These are phyloP conservation scores for Enteromius fasciolatus DNA, from an alignment of 2,797 vertebrate species.

Conservation along the genomic window DNA sequence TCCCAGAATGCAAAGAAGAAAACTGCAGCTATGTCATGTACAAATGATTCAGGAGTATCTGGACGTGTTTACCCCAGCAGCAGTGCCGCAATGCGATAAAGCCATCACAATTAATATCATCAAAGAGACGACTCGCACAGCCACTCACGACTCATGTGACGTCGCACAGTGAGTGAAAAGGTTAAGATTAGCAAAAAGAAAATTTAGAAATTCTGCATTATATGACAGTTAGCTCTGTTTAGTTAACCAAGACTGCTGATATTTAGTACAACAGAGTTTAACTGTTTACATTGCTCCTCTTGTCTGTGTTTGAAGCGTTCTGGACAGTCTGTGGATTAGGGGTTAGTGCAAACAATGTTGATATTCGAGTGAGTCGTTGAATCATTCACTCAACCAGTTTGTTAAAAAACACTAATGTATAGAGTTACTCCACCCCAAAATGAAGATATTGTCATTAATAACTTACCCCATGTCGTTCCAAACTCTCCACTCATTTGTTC, in stretches of 20 bases:
- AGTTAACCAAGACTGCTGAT: too few relatives aligned
- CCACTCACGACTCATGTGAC: not conserved
- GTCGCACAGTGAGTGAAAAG: not conserved
- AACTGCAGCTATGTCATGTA: not conserved
- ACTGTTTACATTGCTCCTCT: not conserved
- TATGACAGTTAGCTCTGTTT: not conserved
- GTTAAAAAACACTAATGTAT: not conserved
- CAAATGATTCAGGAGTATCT: constrained; percentile 3
- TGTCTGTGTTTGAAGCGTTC: not conserved
- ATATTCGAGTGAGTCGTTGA: not conserved
- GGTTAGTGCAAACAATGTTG: not conserved
- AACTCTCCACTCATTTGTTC: too few relatives aligned
- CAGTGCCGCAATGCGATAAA: not conserved
- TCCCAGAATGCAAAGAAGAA: not conserved
- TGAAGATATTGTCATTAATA: too few relatives aligned
- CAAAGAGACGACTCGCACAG: not conserved
- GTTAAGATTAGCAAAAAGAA: not conserved
- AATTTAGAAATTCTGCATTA: not conserved
- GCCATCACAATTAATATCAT: not conserved
- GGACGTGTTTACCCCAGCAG: constrained; percentile 8
- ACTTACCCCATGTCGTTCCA: too few relatives aligned
- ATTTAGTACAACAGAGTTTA: not conserved
- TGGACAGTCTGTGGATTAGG: not conserved
- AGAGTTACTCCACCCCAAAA: too few relatives aligned
- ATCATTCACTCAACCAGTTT: constrained; percentile 2